Evolutionary conservation across 2,113 vertebrate genomes (phyloP), one percentile per base, ranked within the genome.

Genomic region (Brachyhypopomus occidentalis): DNA sequence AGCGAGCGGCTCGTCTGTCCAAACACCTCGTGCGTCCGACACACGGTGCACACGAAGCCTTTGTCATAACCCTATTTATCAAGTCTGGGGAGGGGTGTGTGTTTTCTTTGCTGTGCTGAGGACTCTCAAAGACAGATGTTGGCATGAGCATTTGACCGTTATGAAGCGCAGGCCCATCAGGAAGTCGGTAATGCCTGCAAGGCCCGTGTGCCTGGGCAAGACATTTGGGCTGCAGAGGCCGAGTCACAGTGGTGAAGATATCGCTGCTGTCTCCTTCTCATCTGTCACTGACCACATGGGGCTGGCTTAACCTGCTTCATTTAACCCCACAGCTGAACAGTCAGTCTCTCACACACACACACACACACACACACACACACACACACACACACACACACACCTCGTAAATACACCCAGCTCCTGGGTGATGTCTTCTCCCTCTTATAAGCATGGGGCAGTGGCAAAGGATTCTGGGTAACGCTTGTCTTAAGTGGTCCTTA

Each of bases 151-250:
- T 72, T 81, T 78, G 77, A 87, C 80, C 69, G 84, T 88, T 87
- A 88, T 77, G 81, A 88, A 87, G 82, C 4, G 19, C 86, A 84
- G 88, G 88, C 89, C 89, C 86, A 87, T 82, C 83, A 86, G 87
- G 86, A 88, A 85, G 84, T 72, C 74, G 2, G 79, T 86, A 86
- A 87, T 83, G 75, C 84, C 85, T 81, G 81, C 81, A 82, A 86
- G 81, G 85, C 78, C 77, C 30, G 27, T 60, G 62, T 25, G 79
- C 79, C 72, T 77, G 56, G 69, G 63, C 71, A 80, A 52, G 84
- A 87, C 84, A 87, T 88, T 89, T 89, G 84, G 83, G 74, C 78
- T 75, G 66, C 87, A 81, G 84, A 74, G 75, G 48, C 19, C 30
- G 52, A 78, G 76, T 25, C 52, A 22, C 72, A 30, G 34, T 72